These are phyloP conservation scores for Rousettus leschenaultii DNA, from an alignment of 2,113 vertebrate species.

Conservation along the genomic window DNA sequence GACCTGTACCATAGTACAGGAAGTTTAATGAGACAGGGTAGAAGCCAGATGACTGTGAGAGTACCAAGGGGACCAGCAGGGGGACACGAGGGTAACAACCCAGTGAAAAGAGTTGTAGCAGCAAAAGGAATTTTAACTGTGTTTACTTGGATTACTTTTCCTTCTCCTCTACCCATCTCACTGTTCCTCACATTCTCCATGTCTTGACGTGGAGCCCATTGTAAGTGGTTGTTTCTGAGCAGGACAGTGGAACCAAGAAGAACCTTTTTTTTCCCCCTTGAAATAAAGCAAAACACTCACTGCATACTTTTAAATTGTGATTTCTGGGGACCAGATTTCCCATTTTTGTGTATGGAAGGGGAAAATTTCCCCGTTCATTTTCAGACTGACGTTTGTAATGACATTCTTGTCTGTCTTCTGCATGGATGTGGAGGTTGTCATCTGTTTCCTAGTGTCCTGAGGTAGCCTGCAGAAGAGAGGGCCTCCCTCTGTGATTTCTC, in stretches of 20 bases:
- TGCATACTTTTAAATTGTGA: background rate
- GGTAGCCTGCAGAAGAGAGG: background rate
- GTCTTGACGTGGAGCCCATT: background rate
- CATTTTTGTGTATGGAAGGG: background rate
- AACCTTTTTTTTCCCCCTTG: background rate
- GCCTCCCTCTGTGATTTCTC: background rate
- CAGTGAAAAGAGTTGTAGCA: background rate
- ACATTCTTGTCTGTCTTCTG: background rate
- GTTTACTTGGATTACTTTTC: background rate
- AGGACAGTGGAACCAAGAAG: background rate
- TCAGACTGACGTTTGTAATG: background rate
- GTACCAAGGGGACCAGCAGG: background rate
- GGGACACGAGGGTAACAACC: background rate
- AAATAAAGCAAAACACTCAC: background rate
- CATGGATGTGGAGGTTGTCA: background rate
- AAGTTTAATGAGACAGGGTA: conserved; percentile 27
- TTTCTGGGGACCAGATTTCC: background rate
- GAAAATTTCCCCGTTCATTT: background rate
- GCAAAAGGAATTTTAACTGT: background rate
- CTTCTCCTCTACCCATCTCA: background rate
- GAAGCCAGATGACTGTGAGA: conserved; percentile 30
- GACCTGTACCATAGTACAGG: background rate
- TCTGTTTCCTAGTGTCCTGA: background rate
- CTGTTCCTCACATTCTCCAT: background rate
- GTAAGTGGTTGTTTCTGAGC: background rate